Conservation (phyloP, 2,797 vertebrate genomes). For the Potorous gilbertii region DNA sequence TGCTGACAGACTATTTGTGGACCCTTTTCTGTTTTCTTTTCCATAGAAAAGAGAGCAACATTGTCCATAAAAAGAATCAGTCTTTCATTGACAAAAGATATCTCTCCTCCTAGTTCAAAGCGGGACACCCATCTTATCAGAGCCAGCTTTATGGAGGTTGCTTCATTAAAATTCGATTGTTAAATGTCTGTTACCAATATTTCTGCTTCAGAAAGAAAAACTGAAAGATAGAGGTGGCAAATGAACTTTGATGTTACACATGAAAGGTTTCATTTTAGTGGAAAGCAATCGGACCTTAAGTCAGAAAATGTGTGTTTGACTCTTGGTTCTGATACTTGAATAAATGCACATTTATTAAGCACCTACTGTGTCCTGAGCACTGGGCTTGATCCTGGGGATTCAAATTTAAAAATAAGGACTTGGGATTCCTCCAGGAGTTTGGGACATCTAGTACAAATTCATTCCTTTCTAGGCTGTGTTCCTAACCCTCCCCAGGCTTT, state of each 20-base stretch:
- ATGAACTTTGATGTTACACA: neutral
- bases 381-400: neutral
- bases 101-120: neutral
- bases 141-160: neutral
- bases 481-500: neutral
- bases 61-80: neutral
- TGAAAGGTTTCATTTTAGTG: neutral
- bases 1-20: neutral
- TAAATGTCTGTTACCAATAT: neutral
- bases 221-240: neutral
- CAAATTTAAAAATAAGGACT: neutral
- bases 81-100: neutral
- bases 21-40: conserved; percentile 3
- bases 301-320: neutral
- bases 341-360: neutral
- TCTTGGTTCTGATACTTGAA: neutral
- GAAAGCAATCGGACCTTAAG: neutral
- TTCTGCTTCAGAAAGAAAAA: neutral
- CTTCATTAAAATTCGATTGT: neutral
- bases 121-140: neutral
- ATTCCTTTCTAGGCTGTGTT: neutral
- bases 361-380: neutral
- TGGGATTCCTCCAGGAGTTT: neutral
- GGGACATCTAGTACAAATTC: neutral
- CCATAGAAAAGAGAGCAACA: neutral